These are phyloP conservation scores for Acyrthosiphon pisum DNA, from an alignment of 1,140 invertebrate species.

Conservation along the genomic window DNA sequence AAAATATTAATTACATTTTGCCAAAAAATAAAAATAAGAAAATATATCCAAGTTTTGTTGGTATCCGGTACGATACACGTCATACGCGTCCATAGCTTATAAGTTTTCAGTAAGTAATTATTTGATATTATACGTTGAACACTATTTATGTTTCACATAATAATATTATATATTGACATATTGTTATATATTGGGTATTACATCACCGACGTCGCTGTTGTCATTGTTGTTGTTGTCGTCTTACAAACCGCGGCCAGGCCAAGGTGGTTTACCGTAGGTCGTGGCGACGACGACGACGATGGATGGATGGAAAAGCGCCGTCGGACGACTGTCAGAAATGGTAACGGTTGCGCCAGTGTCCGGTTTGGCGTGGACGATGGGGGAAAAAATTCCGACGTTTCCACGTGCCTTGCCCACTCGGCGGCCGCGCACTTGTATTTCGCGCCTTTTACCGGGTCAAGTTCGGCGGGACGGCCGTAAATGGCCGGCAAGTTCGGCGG, in stretches of 20 bases:
- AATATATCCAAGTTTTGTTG: background rate
- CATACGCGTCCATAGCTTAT: background rate
- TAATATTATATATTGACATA: background rate
- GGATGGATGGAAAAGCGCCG: too few relatives aligned
- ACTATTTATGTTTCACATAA: background rate
- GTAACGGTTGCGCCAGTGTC: background rate
- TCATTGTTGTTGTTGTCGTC: background rate
- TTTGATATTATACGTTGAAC: too few relatives aligned
- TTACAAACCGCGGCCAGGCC: background rate
- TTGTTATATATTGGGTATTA: background rate
- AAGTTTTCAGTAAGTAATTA: too few relatives aligned
- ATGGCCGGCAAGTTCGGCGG: constrained; percentile 42
- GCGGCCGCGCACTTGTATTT: background rate
- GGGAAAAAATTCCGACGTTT: constrained; percentile 16
- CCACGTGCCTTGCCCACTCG: background rate
- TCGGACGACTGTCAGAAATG: background rate
- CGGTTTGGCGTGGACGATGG: background rate
- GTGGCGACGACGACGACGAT: too few relatives aligned
- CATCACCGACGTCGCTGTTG: too few relatives aligned
- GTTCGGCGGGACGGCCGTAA: constrained; percentile 47
- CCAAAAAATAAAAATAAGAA: background rate
- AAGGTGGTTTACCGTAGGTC: background rate
- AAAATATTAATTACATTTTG: background rate
- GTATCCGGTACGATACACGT: background rate
- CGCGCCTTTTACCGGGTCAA: background rate